Percentiles rank a stretch among this genome's conserved stretches.
Evolutionary conservation across 2,113 vertebrate species (phyloP).

Genomic region (Tragelaphus buxtoni): DNA sequence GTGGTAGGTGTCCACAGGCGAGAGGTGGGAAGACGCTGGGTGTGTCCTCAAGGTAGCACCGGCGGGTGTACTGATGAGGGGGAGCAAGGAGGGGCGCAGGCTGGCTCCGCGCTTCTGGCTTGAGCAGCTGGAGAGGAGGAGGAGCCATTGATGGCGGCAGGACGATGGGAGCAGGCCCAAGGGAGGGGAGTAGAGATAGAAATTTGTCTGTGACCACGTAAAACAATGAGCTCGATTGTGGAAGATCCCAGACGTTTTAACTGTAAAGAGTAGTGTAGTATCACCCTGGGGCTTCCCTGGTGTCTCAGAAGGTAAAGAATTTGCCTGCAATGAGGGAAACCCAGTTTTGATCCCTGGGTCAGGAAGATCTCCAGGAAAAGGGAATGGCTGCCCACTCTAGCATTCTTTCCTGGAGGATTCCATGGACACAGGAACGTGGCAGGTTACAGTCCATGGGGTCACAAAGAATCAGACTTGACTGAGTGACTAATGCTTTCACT

Average conservation of each 20-base stretch:
- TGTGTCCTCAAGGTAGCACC: not conserved
- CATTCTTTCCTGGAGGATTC: not conserved
- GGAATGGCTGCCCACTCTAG: not conserved
- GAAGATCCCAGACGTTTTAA: not conserved
- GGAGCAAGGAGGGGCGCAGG: not conserved
- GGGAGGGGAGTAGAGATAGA: not conserved
- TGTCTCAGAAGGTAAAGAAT: not conserved
- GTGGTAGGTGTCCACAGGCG: accelerated
- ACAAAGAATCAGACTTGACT: not conserved
- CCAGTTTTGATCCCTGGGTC: not conserved
- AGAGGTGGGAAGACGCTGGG: not conserved
- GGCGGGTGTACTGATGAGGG: not conserved
- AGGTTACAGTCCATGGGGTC: not conserved
- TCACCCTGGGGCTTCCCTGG: not conserved
- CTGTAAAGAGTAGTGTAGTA: not conserved
- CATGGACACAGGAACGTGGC: not conserved
- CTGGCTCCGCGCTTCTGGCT: not conserved
- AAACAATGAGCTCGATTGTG: not conserved
- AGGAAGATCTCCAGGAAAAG: not conserved
- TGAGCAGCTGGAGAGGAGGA: not conserved
- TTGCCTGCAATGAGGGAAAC: not conserved
- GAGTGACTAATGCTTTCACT: not conserved
- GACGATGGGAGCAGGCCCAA: not conserved
- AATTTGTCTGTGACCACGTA: not conserved
- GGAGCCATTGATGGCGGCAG: too few species aligned